These are phyloP conservation scores for Octodon degus DNA, from an alignment of 2,113 vertebrate genomes.

Conservation along the genomic window DNA sequence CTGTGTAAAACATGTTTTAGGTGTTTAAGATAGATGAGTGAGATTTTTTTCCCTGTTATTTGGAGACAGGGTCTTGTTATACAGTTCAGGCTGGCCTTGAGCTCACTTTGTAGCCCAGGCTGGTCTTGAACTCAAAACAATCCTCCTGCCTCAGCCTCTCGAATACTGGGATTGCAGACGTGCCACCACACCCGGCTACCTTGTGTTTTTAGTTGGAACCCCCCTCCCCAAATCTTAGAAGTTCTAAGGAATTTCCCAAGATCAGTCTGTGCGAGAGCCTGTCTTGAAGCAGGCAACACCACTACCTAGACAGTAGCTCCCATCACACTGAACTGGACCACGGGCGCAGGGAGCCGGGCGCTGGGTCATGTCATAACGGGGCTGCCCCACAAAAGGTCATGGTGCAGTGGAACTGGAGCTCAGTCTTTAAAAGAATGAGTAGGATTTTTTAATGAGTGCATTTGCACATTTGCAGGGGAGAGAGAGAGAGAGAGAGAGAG, in stretches of 20 bases:
- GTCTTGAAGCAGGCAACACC: neutral
- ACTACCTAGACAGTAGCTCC: neutral
- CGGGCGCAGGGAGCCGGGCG: neutral
- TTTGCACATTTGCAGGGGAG: neutral
- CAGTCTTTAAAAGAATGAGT: neutral
- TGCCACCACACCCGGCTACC: neutral
- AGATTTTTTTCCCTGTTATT: neutral
- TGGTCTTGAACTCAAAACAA: no score
- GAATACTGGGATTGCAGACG: no score
- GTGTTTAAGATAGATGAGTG: neutral
- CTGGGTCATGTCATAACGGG: neutral
- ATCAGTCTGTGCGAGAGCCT: neutral
- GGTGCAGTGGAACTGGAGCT: neutral
- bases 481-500: neutral
- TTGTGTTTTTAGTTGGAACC: constrained; percentile 21
- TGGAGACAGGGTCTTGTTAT: no score
- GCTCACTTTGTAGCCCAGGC: no score
- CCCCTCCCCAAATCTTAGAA: neutral
- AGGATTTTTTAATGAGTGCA: neutral
- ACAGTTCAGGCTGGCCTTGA: no score
- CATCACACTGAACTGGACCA: neutral
- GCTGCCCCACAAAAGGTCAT: neutral
- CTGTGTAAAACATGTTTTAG: neutral
- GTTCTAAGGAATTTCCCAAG: neutral
- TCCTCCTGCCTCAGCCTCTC: no score